Evolutionary conservation across 2,797 vertebrate species (phyloP).

Genomic region (Euphonia xanthogaster): DNA sequence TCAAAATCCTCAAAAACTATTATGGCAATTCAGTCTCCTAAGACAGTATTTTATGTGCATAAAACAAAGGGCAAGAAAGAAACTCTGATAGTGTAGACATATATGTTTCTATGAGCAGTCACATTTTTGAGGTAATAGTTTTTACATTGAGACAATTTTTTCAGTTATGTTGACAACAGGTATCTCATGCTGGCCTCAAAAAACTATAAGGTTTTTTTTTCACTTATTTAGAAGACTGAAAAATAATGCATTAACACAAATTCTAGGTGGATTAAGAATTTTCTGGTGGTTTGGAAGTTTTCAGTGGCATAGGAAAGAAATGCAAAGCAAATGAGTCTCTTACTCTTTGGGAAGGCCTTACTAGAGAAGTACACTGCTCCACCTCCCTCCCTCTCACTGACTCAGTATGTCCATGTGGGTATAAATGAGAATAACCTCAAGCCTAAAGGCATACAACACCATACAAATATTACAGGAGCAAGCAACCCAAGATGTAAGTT

Average conservation of each 20-base stretch:
- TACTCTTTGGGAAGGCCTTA: neutral
- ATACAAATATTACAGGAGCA: neutral
- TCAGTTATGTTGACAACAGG: neutral
- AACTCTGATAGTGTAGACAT: neutral
- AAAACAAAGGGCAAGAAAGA: neutral
- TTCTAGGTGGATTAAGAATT: neutral
- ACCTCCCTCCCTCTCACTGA: neutral
- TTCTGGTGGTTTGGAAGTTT: neutral
- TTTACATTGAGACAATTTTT: neutral
- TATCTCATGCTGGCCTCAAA: neutral
- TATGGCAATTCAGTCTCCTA: neutral
- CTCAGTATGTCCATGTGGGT: neutral
- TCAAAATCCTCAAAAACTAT: neutral
- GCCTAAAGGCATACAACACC: fast-evolving
- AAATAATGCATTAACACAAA: neutral
- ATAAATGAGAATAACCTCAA: neutral
- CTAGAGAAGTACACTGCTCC: neutral
- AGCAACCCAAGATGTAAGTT: neutral
- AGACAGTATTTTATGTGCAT: neutral
- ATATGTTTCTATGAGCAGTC: neutral
- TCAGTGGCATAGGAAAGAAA: neutral
- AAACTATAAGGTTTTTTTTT: fast-evolving
- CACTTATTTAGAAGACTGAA: neutral
- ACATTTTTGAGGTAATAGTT: neutral
- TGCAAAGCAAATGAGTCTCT: neutral